These are phyloP conservation scores for Jaculus jaculus DNA, from an alignment of 2,113 vertebrate genomes.

Conservation along the genomic window DNA sequence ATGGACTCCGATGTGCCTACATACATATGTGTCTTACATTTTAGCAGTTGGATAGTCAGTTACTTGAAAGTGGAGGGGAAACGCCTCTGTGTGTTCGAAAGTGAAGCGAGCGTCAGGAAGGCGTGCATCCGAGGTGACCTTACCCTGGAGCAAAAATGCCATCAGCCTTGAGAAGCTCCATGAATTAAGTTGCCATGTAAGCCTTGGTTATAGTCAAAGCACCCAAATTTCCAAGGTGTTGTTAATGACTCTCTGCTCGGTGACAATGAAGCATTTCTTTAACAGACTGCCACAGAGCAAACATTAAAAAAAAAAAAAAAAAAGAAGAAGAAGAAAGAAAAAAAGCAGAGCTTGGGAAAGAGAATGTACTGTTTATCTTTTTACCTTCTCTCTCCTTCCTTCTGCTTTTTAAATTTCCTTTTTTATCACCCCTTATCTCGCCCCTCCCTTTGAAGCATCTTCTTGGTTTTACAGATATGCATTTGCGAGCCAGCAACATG, in stretches of 20 bases:
- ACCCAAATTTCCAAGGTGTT: slow-evolving; percentile 83
- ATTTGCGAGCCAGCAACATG: not conserved
- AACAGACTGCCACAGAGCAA: not conserved
- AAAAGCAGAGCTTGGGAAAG: slow-evolving; percentile 10
- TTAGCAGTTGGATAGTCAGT: slow-evolving; percentile 75
- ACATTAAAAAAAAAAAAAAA: not conserved
- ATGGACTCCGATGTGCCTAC: slow-evolving; percentile 68
- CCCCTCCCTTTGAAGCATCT: not conserved
- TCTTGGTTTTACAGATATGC: not conserved
- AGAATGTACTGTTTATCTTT: slow-evolving; percentile 40
- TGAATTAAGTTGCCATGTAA: slow-evolving; percentile 81
- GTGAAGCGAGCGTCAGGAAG: slow-evolving; percentile 4
- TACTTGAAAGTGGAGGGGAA: slow-evolving; percentile 77
- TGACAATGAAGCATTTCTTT: slow-evolving; percentile 71
- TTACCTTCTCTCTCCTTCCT: not conserved
- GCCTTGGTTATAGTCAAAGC: slow-evolving; percentile 71
- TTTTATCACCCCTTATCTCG: too few species aligned
- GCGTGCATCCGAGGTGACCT: slow-evolving; percentile 74
- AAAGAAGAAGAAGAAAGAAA: too few species aligned
- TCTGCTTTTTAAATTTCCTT: not conserved
- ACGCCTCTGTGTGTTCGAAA: slow-evolving; percentile 68
- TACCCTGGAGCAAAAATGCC: slow-evolving; percentile 81
- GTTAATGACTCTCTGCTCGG: slow-evolving; percentile 65
- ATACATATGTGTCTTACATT: slow-evolving; percentile 80
- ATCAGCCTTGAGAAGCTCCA: slow-evolving; percentile 74